These are phyloP conservation scores for Leptinotarsa undecemlineata DNA, from an alignment of 1,140 invertebrate species.

Conservation along the genomic window DNA sequence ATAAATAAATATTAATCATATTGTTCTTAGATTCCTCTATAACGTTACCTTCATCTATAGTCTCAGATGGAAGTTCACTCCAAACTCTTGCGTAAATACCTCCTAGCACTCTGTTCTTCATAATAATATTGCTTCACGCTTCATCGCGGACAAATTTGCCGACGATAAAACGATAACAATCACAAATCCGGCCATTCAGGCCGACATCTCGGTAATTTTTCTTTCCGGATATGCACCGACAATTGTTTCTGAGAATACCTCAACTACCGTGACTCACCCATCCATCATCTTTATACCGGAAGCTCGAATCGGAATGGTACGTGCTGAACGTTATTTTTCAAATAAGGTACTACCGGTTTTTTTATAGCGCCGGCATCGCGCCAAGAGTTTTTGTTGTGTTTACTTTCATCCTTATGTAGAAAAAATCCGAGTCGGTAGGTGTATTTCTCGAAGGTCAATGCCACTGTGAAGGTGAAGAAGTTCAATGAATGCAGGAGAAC, in stretches of 20 bases:
- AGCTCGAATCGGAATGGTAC: conserved; percentile 15
- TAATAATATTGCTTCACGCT: too few species aligned
- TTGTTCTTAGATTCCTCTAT: too few species aligned
- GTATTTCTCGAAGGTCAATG: not conserved
- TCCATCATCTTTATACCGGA: conserved; percentile 11
- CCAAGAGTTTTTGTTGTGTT: conserved; percentile 12
- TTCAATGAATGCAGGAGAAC: not conserved
- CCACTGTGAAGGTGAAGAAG: not conserved
- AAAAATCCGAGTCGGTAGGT: conserved; percentile 4
- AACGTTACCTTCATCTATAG: too few species aligned
- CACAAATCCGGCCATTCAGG: too few species aligned
- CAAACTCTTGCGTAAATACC: too few species aligned
- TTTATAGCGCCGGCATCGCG: conserved; percentile 18
- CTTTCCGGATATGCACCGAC: conserved; percentile 9
- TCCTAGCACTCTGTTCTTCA: too few species aligned
- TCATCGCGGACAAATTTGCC: too few species aligned
- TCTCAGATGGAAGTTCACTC: too few species aligned
- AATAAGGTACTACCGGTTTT: conserved; percentile 16
- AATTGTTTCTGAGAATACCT: not conserved
- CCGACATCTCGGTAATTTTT: not conserved
- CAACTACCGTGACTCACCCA: conserved; percentile 17
- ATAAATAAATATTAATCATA: too few species aligned
- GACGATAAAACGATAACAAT: too few species aligned
- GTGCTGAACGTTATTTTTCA: conserved; percentile 22
- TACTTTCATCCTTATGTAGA: conserved; percentile 20